Evolutionary conservation across 2,888 invertebrate genomes (phyloP), one percentile per base, ranked within the genome.

Genomic region (Litoditis marina): DNA sequence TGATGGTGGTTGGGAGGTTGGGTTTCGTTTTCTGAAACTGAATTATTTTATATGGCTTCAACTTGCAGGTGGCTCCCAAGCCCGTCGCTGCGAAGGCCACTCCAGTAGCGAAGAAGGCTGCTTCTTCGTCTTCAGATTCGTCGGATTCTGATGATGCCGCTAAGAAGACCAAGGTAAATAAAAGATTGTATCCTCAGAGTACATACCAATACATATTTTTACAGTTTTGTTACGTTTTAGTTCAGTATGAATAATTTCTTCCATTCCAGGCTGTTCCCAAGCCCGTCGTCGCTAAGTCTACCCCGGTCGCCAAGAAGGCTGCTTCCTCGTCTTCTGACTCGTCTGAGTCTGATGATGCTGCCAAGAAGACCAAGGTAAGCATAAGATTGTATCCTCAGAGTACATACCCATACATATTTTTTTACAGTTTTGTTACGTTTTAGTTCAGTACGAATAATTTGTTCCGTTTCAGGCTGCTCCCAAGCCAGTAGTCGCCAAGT

Each of bases 21-120:
- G n/a, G n/a, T n/a, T n/a, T n/a, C n/a, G n/a, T n/a, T n/a, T n/a
- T n/a, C n/a, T n/a, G n/a, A 52, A 52, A 52, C 16, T n/a, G 13
- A 1, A 16, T 47, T 47, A 13, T 19, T 16, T 16, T 13, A 16
- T 8, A 52, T 13, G 28, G 28, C 52, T 11, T 54, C 34, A 42
- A 19, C 16, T 54, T 34, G 7, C 25, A 11, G 8, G 8, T 16
- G 53, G 28, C 44, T 19, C n/a, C 54, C 30, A 27, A 22, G 46
- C 36, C 28, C 13, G 39, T 58, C 1, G 49, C 63, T n/a, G n/a
- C n/a, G n/a, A n/a, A n/a, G n/a, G n/a, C n/a, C 28, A 63, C 63
- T 31, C 52, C 60, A 34, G 60, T 58, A 8, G 62, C 64, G 11
- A 74, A 74, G 65, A 69, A 68, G 36, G 63, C 63, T n/a, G 66